Evolutionary conservation across 2,113 vertebrate species (phyloP).

Genomic region (Trichomycterus rosablanca): DNA sequence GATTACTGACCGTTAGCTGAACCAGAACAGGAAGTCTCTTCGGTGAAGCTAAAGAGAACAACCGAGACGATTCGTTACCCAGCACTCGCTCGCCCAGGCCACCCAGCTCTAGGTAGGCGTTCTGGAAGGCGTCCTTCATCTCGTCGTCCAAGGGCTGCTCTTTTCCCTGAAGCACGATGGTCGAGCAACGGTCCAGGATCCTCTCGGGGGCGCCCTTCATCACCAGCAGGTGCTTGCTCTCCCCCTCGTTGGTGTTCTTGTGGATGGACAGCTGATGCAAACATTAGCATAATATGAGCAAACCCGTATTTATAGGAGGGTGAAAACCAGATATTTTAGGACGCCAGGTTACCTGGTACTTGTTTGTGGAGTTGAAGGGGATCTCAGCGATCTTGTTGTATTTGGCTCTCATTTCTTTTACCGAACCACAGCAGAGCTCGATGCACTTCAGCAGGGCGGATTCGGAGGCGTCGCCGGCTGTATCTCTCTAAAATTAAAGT

Average conservation of each 20-base stretch:
- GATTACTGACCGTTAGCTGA: too few relatives aligned
- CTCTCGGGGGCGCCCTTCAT: slow-evolving; percentile 92
- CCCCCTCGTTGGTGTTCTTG: slow-evolving; percentile 58
- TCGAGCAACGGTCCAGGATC: slow-evolving; percentile 86
- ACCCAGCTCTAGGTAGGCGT: slow-evolving; percentile 86
- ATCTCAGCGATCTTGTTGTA: slow-evolving; percentile 82
- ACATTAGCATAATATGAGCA: not conserved
- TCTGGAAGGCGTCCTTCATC: slow-evolving; percentile 89
- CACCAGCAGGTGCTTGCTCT: slow-evolving; percentile 75
- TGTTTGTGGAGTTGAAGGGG: slow-evolving; percentile 94
- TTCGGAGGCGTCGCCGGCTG: slow-evolving; percentile 86
- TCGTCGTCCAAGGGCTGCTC: slow-evolving; percentile 82
- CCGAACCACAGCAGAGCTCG: slow-evolving; percentile 85
- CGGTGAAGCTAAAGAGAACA: too few relatives aligned
- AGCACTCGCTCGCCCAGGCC: slow-evolving; percentile 84
- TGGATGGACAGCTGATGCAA: slow-evolving; percentile 80
- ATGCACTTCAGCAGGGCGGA: slow-evolving; percentile 92
- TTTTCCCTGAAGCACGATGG: slow-evolving; percentile 82
- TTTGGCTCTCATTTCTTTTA: slow-evolving; percentile 79
- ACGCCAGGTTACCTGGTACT: slow-evolving; percentile 78
- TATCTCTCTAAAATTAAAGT: slow-evolving; percentile 74
- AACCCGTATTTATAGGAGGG: not conserved
- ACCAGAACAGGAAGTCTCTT: too few relatives aligned
- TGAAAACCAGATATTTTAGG: too few relatives aligned
- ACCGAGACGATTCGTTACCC: too few relatives aligned